These are phyloP conservation scores for Encarsia formosa DNA, from an alignment of 2,888 invertebrate genomes.

Conservation along the genomic window DNA sequence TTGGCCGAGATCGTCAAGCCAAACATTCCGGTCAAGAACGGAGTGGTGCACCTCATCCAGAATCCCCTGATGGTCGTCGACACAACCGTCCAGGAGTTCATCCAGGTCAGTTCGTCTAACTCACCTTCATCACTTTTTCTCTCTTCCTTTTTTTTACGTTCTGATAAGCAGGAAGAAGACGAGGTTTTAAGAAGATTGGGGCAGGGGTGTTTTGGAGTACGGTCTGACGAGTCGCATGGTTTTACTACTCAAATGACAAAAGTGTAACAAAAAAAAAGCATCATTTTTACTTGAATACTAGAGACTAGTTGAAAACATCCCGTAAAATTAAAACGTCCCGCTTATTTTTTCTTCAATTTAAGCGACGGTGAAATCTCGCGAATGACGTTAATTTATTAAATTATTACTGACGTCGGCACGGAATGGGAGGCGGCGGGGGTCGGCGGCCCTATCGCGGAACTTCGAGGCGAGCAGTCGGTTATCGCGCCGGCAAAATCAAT, in stretches of 20 bases:
- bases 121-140: neutral
- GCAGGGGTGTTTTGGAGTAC: neutral
- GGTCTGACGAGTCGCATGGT: slow-evolving; percentile 6
- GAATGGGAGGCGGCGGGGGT: neutral
- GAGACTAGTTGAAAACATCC: too few species aligned
- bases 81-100: slow-evolving; percentile 78
- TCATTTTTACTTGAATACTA: too few species aligned
- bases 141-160: neutral
- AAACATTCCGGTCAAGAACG: slow-evolving; percentile 89
- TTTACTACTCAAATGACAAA: neutral
- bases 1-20: slow-evolving; percentile 82
- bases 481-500: slow-evolving; percentile 15
- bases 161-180: neutral
- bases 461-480: neutral
- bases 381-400: slow-evolving; percentile 18
- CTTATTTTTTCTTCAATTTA: neutral
- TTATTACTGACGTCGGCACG: too few species aligned
- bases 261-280: too few species aligned
- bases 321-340: too few species aligned
- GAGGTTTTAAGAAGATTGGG: neutral
- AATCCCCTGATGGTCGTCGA: slow-evolving; percentile 89
- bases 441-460: neutral
- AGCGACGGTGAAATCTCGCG: neutral
- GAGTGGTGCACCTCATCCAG: slow-evolving; percentile 89
- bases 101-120: slow-evolving; percentile 64